Base-by-base conservation (phyloP, 1,140 invertebrate species). In the Drosophila watanabei region DNA sequence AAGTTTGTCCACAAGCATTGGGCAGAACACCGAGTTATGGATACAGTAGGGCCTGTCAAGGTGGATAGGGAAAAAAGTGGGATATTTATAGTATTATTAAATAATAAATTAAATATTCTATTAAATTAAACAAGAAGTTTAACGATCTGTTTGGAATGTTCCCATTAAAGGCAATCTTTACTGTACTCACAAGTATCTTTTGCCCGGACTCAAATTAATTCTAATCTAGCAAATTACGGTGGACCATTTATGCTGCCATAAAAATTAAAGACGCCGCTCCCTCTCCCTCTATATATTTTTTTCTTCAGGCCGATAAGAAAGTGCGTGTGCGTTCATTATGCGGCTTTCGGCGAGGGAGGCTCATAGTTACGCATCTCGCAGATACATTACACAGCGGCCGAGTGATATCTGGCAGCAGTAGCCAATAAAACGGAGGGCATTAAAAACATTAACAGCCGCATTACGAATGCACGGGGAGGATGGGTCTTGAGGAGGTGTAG, bases 141-240 rank as follows among this genome's bases (percentile, higher is more conserved):
- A 3, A 4, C 2, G 2, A 10, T 11, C 2, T 11, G 11, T 11
- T 35, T 24, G 1, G 4, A 32, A 20, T 3, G 20, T 3, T 63
- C 16, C n/a, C 5, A 2, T 0, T n/a, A 13, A 33, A 2, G 10
- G 11, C 24, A 33, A 11, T 58, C 61, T 54, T 33, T 35, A 75
- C 57, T 79, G 75, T 75, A 51, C 45, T 11, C 32, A 49, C 46
- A 62, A 60, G 46, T 59, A 56, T 66, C 62, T 61, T 9, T 45
- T n/a, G 54, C 39, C 72, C 11, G 51, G 76, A 63, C 72, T 75
- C 61, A 88, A 88, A 88, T 88, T 88, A 88, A 88, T 88, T 88
- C 85, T 88, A 88, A 88, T 88, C 81, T 88, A 88, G 79, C 81
- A 88, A 88, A 88, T 88, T 89, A 89, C 79, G 82, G 62, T 65